phyloP scores from a whole-genome alignment of 2,888 invertebrate genomes.

The Anoplius nigerrimus region DNA sequence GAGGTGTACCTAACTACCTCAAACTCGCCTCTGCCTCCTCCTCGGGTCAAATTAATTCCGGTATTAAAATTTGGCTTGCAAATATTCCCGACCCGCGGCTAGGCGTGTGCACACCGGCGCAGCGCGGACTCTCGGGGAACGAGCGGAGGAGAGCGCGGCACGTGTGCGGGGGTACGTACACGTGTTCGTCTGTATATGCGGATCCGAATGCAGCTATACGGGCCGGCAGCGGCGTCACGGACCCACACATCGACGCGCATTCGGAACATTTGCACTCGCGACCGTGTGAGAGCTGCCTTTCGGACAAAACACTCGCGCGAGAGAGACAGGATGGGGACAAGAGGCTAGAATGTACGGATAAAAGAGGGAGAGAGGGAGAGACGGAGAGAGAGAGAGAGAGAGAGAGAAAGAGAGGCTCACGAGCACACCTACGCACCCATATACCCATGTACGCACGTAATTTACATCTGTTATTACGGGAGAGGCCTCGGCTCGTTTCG shows the following conservation, averaged over 20 bases:
- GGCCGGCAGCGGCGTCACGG: too few species aligned
- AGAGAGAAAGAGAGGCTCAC: constrained; percentile 21
- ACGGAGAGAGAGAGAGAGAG: constrained; percentile 16
- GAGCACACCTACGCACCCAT: constrained; percentile 18
- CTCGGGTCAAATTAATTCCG: constrained; percentile 75
- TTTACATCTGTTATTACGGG: constrained; percentile 74
- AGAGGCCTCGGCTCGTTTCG: constrained; percentile 52
- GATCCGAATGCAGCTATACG: not conserved
- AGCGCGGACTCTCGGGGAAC: constrained; percentile 21
- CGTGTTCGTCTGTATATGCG: constrained; percentile 17
- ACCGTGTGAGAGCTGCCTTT: not conserved
- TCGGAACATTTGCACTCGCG: constrained; percentile 1
- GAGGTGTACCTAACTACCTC: constrained; percentile 60
- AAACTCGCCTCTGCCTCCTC: constrained; percentile 55
- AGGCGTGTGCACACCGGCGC: constrained; percentile 23
- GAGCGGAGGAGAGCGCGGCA: too few species aligned
- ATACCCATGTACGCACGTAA: constrained; percentile 70
- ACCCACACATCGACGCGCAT: not conserved
- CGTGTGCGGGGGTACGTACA: constrained; percentile 26
- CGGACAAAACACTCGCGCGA: constrained; percentile 4
- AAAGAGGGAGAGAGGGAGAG: constrained; percentile 17
- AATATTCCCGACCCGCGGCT: constrained; percentile 71
- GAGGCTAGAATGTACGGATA: not conserved
- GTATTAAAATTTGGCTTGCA: constrained; percentile 76
- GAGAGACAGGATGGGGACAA: constrained; percentile 1